phyloP scores from a whole-genome alignment of 2,888 invertebrate species.

The Pachliopta kotzebuea region DNA sequence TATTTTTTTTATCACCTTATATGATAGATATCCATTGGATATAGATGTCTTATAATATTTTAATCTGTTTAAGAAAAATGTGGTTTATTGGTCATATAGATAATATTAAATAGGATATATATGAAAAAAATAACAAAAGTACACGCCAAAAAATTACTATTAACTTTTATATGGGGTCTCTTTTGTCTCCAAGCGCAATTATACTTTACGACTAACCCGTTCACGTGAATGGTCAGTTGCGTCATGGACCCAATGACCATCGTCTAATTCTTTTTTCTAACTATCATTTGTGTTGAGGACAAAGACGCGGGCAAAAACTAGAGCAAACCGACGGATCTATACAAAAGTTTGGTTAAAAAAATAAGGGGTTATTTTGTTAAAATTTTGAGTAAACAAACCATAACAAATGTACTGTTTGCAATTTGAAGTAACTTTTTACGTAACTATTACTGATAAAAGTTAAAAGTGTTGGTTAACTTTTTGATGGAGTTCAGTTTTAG shows the following conservation, averaged over 20 bases:
- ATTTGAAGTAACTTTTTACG: conserved; percentile 3
- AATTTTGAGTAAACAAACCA: conserved; percentile 44
- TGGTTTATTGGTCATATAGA: no score
- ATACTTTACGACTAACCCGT: conserved; percentile 51
- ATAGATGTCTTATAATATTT: no score
- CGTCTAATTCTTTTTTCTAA: conserved; percentile 41
- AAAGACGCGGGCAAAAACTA: conserved; percentile 49
- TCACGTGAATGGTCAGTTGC: conserved; percentile 50
- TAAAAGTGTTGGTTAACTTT: background rate
- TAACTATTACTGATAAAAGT: background rate
- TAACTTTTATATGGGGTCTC: conserved; percentile 11
- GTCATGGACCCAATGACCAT: conserved; percentile 43
- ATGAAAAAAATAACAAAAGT: conserved; percentile 12
- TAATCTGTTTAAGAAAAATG: no score
- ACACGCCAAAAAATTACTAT: conserved; percentile 15
- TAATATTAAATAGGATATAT: no score
- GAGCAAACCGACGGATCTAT: conserved; percentile 48
- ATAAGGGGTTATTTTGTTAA: conserved; percentile 43
- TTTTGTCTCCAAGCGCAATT: conserved; percentile 37
- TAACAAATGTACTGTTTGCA: conserved; percentile 35
- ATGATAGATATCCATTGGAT: no score
- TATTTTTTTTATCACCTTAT: no score
- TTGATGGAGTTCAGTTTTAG: background rate
- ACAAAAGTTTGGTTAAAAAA: conserved; percentile 41
- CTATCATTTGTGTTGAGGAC: conserved; percentile 53